Conservation (phyloP, 2,888 invertebrate genomes). For the Papilio gigon region DNA sequence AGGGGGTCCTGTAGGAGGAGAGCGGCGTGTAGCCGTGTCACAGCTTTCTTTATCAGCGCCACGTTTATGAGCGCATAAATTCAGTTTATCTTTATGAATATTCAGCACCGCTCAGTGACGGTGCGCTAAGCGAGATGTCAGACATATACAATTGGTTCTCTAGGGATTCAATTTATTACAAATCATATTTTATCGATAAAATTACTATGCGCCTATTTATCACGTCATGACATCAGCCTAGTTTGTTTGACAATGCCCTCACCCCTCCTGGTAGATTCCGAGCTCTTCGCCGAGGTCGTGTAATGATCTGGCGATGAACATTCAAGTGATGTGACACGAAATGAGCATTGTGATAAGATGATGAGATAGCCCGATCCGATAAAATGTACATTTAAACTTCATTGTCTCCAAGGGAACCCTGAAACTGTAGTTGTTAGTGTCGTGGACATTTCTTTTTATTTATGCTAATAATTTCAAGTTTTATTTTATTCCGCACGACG, state of each 20-base stretch:
- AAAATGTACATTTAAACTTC: too few species aligned
- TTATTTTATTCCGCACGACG: constrained; percentile 31
- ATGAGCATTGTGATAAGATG: too few species aligned
- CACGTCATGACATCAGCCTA: too few species aligned
- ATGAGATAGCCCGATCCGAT: too few species aligned
- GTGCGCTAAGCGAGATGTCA: not conserved
- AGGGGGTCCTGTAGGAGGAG: constrained; percentile 42
- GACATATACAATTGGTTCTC: not conserved
- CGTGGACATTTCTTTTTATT: constrained; percentile 24
- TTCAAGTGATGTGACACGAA: too few species aligned
- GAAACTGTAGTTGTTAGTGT: constrained; percentile 6
- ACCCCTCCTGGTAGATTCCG: too few species aligned
- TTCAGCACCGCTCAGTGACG: constrained; percentile 55
- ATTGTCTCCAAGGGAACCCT: constrained; percentile 14
- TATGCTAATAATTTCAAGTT: constrained; percentile 29
- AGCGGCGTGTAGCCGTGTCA: constrained; percentile 53
- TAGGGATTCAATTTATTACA: not conserved
- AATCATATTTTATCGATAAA: not conserved
- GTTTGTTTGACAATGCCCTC: too few species aligned
- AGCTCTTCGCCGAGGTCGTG: too few species aligned
- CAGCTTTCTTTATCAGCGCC: constrained; percentile 63
- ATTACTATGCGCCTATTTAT: not conserved
- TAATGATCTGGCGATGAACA: too few species aligned
- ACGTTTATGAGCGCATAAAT: constrained; percentile 73
- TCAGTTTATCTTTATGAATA: constrained; percentile 77